Evolutionary conservation across 2,797 vertebrate genomes (phyloP).

Genomic region (Tenualosa thibaudeaui): DNA sequence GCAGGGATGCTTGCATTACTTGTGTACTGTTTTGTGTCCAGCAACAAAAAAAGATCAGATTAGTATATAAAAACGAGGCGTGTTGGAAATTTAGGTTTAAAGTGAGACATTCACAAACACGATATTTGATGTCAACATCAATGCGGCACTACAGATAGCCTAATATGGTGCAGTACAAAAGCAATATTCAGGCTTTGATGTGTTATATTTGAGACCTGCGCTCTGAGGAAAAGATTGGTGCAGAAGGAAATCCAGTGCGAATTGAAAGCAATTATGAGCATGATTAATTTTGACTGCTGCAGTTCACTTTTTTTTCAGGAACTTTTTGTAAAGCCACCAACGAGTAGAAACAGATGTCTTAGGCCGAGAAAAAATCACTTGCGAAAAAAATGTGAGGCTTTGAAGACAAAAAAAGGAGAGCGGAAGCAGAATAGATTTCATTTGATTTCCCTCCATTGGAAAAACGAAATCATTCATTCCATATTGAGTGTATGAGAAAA

Average conservation of each 20-base stretch:
- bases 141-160: neutral
- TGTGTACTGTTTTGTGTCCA: neutral
- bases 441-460: neutral
- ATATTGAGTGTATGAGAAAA: neutral
- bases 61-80: neutral
- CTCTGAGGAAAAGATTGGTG: conserved; percentile 10
- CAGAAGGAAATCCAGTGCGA: conserved; percentile 55
- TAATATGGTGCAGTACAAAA: neutral
- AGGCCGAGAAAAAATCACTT: conserved; percentile 61
- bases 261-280: conserved; percentile 64
- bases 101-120: conserved; percentile 27
- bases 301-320: conserved; percentile 37
- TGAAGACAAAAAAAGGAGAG: conserved; percentile 25
- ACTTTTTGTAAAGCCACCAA: conserved; percentile 3
- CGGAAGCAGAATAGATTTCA: neutral
- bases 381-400: conserved; percentile 51
- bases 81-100: neutral
- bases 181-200: neutral
- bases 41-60: neutral
- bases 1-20: neutral
- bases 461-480: neutral
- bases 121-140: neutral
- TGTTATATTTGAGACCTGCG: conserved; percentile 15
- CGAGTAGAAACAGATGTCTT: conserved; percentile 56
- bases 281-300: conserved; percentile 38